Conservation (phyloP, 2,888 invertebrate genomes). For the Sympetrum striolatum region DNA sequence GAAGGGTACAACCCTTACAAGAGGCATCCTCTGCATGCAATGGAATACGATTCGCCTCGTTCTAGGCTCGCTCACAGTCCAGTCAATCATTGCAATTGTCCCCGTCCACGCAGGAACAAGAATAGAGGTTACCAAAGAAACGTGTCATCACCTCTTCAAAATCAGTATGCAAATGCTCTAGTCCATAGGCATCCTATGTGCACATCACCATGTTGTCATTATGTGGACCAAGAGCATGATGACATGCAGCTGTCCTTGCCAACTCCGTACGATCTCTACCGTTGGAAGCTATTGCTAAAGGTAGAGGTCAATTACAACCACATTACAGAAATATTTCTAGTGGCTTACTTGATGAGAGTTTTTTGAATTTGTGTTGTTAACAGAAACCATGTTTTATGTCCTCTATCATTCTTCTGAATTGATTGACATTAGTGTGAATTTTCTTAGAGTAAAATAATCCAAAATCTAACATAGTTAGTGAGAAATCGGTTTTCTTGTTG, state of each 20-base stretch:
- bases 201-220: slow-evolving; percentile 26
- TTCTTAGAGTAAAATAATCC: not conserved
- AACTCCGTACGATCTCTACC: slow-evolving; percentile 45
- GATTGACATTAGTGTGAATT: not conserved
- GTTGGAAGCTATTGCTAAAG: slow-evolving; percentile 46
- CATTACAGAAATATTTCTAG: slow-evolving; percentile 46
- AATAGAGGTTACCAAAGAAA: slow-evolving; percentile 45
- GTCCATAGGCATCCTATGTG: slow-evolving; percentile 20
- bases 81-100: not conserved
- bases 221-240: slow-evolving; percentile 1
- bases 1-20: slow-evolving; percentile 11
- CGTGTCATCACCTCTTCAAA: not conserved
- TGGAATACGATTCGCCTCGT: not conserved
- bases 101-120: slow-evolving; percentile 35
- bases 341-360: slow-evolving; percentile 46
- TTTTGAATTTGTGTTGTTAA: slow-evolving; percentile 32
- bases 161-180: not conserved
- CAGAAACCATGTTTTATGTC: not conserved
- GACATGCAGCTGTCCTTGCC: slow-evolving; percentile 35
- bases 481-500: not conserved
- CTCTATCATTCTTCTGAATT: not conserved
- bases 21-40: not conserved
- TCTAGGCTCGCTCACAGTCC: slow-evolving; percentile 6
- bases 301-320: not conserved
- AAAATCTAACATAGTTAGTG: not conserved